Conservation (phyloP, 2,797 vertebrate species). For the Melopsittacus undulatus region DNA sequence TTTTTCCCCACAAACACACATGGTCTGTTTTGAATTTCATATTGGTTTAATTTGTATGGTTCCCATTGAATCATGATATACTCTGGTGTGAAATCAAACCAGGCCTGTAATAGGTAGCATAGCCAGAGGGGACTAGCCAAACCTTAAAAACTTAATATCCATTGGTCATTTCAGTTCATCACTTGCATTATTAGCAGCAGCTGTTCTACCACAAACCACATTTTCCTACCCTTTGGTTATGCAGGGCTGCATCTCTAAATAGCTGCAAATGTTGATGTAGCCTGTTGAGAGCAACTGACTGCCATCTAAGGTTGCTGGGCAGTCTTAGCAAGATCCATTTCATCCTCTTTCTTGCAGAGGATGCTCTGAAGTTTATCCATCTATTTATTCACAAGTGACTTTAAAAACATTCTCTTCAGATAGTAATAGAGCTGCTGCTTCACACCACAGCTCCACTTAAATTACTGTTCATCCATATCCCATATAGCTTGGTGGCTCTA, state of each 20-base stretch:
- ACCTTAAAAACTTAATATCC: slow-evolving; percentile 29
- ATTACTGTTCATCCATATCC: neutral
- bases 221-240: slow-evolving; percentile 20
- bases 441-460: neutral
- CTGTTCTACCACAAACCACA: slow-evolving; percentile 19
- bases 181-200: slow-evolving; percentile 41
- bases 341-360: neutral
- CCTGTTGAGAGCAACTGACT: neutral
- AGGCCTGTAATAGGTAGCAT: slow-evolving; percentile 23
- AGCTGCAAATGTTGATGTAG: neutral
- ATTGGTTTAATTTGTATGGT: neutral
- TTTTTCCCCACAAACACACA: neutral
- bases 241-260: neutral
- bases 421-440: neutral
- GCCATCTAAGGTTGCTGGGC: neutral
- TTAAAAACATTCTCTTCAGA: neutral
- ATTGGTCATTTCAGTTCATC: slow-evolving; percentile 46
- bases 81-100: slow-evolving; percentile 35
- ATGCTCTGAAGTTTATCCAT: neutral
- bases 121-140: neutral
- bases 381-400: neutral
- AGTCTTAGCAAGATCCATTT: neutral
- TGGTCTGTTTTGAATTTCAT: neutral
- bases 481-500: neutral
- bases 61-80: neutral